phyloP scores from a whole-genome alignment of 2,113 vertebrate genomes.

The Labeo rohita region DNA sequence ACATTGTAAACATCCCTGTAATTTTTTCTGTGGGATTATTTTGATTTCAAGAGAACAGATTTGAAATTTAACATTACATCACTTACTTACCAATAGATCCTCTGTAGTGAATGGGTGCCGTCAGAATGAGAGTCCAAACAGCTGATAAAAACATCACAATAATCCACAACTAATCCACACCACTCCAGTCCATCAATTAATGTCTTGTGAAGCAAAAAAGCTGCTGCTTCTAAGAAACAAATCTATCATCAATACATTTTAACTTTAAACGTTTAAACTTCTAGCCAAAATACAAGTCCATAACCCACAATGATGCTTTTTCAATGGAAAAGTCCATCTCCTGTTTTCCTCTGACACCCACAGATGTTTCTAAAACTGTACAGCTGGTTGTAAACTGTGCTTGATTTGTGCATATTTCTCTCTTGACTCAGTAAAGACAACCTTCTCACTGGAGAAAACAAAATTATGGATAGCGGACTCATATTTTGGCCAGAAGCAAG shows the following conservation, averaged over 20 bases:
- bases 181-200: too few species aligned
- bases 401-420: not conserved
- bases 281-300: too few species aligned
- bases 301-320: too few species aligned
- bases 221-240: not conserved
- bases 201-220: not conserved
- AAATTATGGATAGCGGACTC: not conserved
- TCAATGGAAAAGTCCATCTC: too few species aligned
- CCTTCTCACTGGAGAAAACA: not conserved
- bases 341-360: too few species aligned
- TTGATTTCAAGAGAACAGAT: not conserved
- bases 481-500: not conserved
- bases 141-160: not conserved
- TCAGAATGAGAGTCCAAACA: not conserved
- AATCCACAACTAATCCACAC: too few species aligned
- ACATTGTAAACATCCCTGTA: not conserved
- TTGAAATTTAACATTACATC: not conserved
- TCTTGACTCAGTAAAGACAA: not conserved
- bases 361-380: too few species aligned
- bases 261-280: too few species aligned
- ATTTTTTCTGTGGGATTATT: not conserved
- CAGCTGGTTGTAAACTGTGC: not conserved
- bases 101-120: not conserved
- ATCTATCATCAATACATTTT: not conserved
- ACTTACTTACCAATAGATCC: too few species aligned